Base-by-base conservation (phyloP, 2,888 invertebrate genomes). In the Bellardia pandia region DNA sequence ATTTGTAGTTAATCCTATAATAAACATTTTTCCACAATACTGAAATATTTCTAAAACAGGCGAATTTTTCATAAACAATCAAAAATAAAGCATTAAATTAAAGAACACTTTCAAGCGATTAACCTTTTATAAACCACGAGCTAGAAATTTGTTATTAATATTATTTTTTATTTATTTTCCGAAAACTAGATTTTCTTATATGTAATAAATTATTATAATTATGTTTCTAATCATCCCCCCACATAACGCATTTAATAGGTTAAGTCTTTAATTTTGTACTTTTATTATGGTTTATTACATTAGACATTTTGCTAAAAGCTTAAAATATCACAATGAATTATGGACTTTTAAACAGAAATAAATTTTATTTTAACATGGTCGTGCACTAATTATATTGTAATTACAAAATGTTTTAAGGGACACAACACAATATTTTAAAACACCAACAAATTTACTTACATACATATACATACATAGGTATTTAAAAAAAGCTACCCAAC, bases 251-350 rank as follows among this genome's bases (percentile, higher is more conserved):
- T 51, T 42, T 66, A 66, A 42, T 53, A 37, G 23, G 68, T 69
- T 78, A 68, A 42, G 40, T 64, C 0, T 45, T 37, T n/a, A 60
- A n/a, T 66, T 72, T 53, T 33, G 16, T 53, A 40, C 3, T 23
- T 9, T 6, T n/a, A 40, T 71, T 16, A 51, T 16, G 42, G n/a
- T 78, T 75, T 58, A 74, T 79, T 75, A 69, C 45, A 30, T 85
- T 85, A 75, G 85, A 79, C 74, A 68, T 69, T 85, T 85, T 79
- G 58, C 75, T 85, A 85, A 85, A 85, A 79, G 85, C 79, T 79
- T 75, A 68, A 85, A 75, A 75, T 53, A 45, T 79, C 79, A 68
- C 53, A 66, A 42, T 75, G 53, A 79, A 85, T 85, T 85, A 85
- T 75, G 79, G 45, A 11, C 33, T 68, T 69, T 75, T 53, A 45